Conservation (phyloP, 2,797 vertebrate genomes). For the Yasuhikotakia modesta region DNA sequence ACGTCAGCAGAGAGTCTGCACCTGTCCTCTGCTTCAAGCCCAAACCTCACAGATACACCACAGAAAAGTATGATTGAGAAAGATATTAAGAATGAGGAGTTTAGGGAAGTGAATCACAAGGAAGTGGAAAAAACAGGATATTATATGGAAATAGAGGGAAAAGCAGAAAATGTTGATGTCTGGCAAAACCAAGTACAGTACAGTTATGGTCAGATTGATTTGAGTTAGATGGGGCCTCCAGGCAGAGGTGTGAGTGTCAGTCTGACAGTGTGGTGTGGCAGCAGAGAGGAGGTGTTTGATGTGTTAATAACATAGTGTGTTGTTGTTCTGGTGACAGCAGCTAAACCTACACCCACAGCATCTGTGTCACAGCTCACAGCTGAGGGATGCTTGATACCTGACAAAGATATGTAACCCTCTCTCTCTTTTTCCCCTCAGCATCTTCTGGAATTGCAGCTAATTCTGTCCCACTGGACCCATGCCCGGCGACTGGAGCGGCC, state of each 20-base stretch:
- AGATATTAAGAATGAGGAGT: conserved; percentile 3
- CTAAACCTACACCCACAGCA: conserved; percentile 41
- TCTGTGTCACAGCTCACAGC: conserved; percentile 39
- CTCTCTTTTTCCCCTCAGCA: conserved; percentile 24
- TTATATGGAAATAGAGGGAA: not conserved
- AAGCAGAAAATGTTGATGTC: not conserved
- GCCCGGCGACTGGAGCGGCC: conserved; percentile 31
- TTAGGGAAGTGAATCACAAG: not conserved
- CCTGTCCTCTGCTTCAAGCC: conserved; percentile 33
- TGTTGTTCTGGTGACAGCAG: conserved; percentile 47
- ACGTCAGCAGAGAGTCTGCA: conserved; percentile 19
- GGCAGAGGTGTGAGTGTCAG: conserved; percentile 45
- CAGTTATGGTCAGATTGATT: conserved; percentile 18
- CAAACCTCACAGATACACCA: not conserved
- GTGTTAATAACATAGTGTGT: conserved; percentile 50
- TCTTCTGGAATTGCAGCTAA: conserved; percentile 45
- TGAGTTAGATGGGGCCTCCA: conserved; percentile 28
- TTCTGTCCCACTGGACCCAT: conserved; percentile 47
- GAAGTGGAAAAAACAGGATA: not conserved
- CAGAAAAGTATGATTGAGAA: not conserved
- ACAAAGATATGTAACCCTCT: conserved; percentile 44
- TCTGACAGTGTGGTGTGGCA: conserved; percentile 47
- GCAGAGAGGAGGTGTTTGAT: conserved; percentile 39
- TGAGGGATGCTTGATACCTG: conserved; percentile 43
- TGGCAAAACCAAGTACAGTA: not conserved